Evolutionary conservation across 2,113 vertebrate species (phyloP), one percentile per base, ranked within the genome.

Genomic region (Xyrauchen texanus): DNA sequence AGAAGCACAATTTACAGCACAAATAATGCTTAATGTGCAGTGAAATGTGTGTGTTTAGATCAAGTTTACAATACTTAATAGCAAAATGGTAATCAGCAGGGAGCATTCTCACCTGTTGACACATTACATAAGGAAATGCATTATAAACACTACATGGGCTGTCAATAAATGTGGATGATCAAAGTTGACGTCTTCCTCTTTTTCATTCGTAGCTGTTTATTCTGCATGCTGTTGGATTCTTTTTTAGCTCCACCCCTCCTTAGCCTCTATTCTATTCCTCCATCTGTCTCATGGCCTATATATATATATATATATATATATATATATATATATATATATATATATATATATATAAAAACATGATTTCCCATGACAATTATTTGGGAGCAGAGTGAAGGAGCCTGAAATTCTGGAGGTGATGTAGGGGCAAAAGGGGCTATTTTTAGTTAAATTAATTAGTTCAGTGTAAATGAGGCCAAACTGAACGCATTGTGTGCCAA

Each of bases 401-500:
- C 21, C 21, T 34, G 66, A 52, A 68, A 62, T 69, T 71, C 72
- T 64, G 52, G 82, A 78, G 64, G 47, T 53, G 53, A 58, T 72
- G 68, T 68, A 49, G 60, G 53, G 79, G 72, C 67, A 57, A 74
- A 65, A 70, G 8, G 82, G 76, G 86, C 91, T 93, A 93, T 93
- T 90, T 93, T 72, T 88, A 82, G 88, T 85, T 86, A 85, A 87
- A 89, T 91, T 93, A 93, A 93, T 92, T 92, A 91, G 92, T 89
- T 83, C 90, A 88, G 76, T 84, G 53, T 85, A 81, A 93, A 93
- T 84, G 87, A 90, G 91, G 91, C 87, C 91, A 87, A 68, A 82
- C 74, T 79, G 61, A 78, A 78, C 69, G 69, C 74, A 61, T 84
- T 78, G 53, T 88, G 90, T 88, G 84, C 90, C 88, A 83, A 78